A percentile compares a stretch with the other conserved stretches of the same genome.
Evolutionary conservation across 2,888 invertebrate species (phyloP).

Genomic region (Deilephila porcellus): DNA sequence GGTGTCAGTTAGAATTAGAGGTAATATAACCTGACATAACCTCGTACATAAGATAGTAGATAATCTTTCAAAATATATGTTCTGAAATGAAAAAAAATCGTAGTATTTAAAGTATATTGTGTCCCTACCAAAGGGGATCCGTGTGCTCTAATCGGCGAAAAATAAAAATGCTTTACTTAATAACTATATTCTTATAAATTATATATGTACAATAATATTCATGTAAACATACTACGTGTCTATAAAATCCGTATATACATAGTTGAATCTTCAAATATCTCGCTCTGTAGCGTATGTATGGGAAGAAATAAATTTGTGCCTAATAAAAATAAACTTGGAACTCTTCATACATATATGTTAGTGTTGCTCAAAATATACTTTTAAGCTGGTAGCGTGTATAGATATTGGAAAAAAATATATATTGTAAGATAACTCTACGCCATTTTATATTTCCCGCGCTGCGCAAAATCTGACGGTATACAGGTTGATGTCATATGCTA

Average conservation of each 20-base stretch:
- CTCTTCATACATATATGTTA: slow-evolving; percentile 67
- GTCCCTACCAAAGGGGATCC: slow-evolving; percentile 77
- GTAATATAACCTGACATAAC: slow-evolving; percentile 64
- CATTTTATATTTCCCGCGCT: slow-evolving; percentile 67
- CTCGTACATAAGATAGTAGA: slow-evolving; percentile 66
- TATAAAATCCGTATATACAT: slow-evolving; percentile 74
- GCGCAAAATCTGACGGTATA: slow-evolving; percentile 15
- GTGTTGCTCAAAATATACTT: slow-evolving; percentile 80
- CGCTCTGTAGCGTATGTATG: slow-evolving; percentile 59
- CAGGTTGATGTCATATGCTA: neutral
- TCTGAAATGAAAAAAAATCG: slow-evolving; percentile 56
- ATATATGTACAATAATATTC: slow-evolving; percentile 81
- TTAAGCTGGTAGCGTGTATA: slow-evolving; percentile 78
- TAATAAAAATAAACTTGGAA: slow-evolving; percentile 71
- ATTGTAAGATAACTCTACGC: slow-evolving; percentile 61
- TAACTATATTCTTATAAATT: slow-evolving; percentile 83
- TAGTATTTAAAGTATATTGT: slow-evolving; percentile 70
- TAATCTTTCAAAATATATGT: slow-evolving; percentile 70
- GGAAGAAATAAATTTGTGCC: slow-evolving; percentile 75
- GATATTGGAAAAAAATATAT: slow-evolving; percentile 65
- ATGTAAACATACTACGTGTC: slow-evolving; percentile 80
- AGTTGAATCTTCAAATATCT: slow-evolving; percentile 49
- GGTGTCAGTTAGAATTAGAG: slow-evolving; percentile 74
- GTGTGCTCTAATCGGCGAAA: slow-evolving; percentile 78
- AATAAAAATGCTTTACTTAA: slow-evolving; percentile 83